phyloP scores from a whole-genome alignment of 2,888 invertebrate genomes.

The Lochmaea crataegi region DNA sequence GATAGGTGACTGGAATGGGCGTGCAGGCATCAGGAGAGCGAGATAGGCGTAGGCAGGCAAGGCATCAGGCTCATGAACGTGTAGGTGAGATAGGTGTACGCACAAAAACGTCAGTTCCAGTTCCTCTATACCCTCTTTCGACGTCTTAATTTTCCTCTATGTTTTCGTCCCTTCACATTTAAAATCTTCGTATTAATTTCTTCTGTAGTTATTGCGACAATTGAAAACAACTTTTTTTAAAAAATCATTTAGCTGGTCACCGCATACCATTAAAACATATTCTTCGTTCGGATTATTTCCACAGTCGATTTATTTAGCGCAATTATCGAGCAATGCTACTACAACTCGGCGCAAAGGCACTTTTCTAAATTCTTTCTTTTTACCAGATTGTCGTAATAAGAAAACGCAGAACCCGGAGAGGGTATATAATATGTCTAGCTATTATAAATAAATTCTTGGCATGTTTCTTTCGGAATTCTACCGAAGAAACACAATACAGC shows the following conservation, averaged over 20 bases:
- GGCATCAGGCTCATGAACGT: too few relatives aligned
- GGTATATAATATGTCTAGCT: conserved; percentile 43
- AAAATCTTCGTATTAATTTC: neutral
- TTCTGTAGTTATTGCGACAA: neutral
- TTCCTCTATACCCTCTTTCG: too few relatives aligned
- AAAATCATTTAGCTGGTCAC: neutral
- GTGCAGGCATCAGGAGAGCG: too few relatives aligned
- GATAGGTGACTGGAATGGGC: too few relatives aligned
- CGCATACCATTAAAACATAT: conserved; percentile 29
- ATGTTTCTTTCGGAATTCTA: conserved; percentile 54
- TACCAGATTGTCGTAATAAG: conserved; percentile 50
- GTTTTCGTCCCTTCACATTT: too few relatives aligned
- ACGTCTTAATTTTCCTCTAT: too few relatives aligned
- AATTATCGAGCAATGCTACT: conserved; percentile 58
- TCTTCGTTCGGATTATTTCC: conserved; percentile 39
- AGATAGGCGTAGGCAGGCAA: too few relatives aligned
- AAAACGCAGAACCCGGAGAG: conserved; percentile 39
- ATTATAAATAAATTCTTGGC: conserved; percentile 58
- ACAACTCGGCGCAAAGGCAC: conserved; percentile 51
- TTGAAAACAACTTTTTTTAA: neutral
- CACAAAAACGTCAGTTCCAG: too few relatives aligned
- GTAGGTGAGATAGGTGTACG: too few relatives aligned
- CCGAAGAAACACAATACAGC: conserved; percentile 55
- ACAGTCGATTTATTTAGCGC: conserved; percentile 51
- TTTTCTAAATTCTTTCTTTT: conserved; percentile 52